Base-by-base conservation (phyloP, 2,888 invertebrate species). In the Pemphredon lugubris region DNA sequence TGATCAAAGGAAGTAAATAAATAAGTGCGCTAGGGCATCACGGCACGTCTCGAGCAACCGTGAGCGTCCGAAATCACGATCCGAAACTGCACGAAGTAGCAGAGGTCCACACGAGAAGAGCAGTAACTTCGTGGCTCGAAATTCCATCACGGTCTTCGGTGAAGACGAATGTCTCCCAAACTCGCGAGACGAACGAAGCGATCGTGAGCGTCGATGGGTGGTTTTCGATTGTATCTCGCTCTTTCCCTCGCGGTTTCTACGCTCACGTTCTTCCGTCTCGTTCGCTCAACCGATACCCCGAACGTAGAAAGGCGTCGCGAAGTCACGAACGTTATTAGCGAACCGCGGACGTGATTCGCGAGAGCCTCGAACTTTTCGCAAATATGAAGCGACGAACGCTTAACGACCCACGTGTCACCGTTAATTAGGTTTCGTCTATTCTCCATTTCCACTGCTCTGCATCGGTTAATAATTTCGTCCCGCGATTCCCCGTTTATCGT, bases 291-390 rank as follows among this genome's bases (percentile, higher is more conserved):
- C 20, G 20, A 30, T 39, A 44, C 5, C 13, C 16, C 50, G 37
- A 16, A 47, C 48, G 21, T 53, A 63, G 63, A 70, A 69, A 61
- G 58, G 58, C 73, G 58, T 75, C 77, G 63, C 74, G 74, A 69
- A 82, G 75, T 82, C 81, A 82, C 81, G 82, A 78, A 73, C 63
- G 63, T 68, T 75, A 80, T 82, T 82, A 76, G 67, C 76, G 60
- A 73, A 73, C 50, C 64, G 58, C 48, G 57, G 39, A 64, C 70
- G 51, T 72, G 68, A 75, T 74, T 65, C 65, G 47, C 44, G 59
- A 48, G 34, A 60, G 57, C 54, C 40, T n/a, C 37, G 53, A 50
- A 44, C 55, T 42, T 67, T 48, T 44, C 42, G 20, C 40, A 58
- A 70, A 51, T 48, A 67, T 45, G 20, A 73, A 61, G 48, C 44